A percentile compares a stretch with the other conserved stretches of the same genome.
Evolutionary conservation across 2,113 vertebrate genomes (phyloP).

Genomic region (Gorsachius goisagi): DNA sequence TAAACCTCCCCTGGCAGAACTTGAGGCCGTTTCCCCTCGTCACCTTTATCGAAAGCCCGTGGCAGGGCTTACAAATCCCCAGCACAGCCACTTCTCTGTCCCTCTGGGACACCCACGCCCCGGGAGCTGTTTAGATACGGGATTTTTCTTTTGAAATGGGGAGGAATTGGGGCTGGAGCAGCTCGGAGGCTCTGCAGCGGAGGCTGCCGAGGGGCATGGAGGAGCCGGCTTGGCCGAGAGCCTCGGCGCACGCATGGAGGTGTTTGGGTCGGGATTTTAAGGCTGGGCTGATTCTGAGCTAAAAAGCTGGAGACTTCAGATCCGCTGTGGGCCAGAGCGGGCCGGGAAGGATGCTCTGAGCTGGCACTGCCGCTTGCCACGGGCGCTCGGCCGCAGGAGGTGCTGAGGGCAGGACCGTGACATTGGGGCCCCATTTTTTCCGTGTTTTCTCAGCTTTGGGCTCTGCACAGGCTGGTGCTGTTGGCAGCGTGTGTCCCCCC

Average conservation of each 20-base stretch:
- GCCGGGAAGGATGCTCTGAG: neutral
- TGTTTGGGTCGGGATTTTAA: neutral
- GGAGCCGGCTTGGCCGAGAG: neutral
- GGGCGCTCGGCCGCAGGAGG: rapidly evolving
- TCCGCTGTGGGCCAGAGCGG: rapidly evolving
- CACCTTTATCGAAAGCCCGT: neutral
- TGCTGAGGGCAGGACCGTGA: neutral
- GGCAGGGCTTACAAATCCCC: neutral
- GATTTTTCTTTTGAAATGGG: neutral
- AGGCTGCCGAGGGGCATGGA: rapidly evolving
- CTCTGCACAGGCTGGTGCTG: neutral
- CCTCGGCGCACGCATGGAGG: rapidly evolving
- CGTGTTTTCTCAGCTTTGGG: neutral
- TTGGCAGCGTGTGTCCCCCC: neutral
- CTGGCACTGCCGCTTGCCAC: rapidly evolving
- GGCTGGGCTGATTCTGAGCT: neutral
- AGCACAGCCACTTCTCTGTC: neutral
- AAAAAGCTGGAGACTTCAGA: neutral
- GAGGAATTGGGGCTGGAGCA: neutral
- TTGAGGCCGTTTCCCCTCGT: too few species aligned
- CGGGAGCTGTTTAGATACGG: rapidly evolving
- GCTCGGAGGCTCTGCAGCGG: rapidly evolving
- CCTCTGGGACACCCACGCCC: neutral
- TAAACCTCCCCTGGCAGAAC: too few species aligned
- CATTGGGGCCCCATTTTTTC: neutral